phyloP scores from a whole-genome alignment of 2,888 invertebrate genomes.

The Matsumyia berberina region DNA sequence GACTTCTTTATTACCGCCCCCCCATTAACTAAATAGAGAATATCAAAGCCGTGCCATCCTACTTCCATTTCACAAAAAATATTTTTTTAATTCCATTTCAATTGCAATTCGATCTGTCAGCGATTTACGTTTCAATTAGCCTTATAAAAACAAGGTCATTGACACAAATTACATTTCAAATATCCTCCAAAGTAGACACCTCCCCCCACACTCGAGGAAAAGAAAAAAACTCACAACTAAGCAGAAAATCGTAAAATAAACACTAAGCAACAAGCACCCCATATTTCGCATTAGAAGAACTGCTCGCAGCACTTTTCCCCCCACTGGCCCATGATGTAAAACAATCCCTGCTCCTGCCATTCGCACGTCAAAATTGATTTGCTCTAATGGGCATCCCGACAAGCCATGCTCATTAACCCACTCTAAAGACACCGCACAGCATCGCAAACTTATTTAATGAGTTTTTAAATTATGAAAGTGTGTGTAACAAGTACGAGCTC shows the following conservation, averaged over 20 bases:
- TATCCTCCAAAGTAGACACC: neutral
- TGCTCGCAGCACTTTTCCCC: constrained; percentile 21
- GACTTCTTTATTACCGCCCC: too few relatives aligned
- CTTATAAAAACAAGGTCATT: too few relatives aligned
- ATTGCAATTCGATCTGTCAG: too few relatives aligned
- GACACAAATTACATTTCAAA: too few relatives aligned
- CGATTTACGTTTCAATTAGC: too few relatives aligned
- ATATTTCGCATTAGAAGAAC: neutral
- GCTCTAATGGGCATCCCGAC: constrained; percentile 57
- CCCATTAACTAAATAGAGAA: too few relatives aligned
- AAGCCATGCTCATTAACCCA: constrained; percentile 59
- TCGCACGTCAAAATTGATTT: constrained; percentile 67
- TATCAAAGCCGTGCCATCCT: too few relatives aligned
- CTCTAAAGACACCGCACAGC: constrained; percentile 4
- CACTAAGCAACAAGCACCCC: constrained; percentile 19
- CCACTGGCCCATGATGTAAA: constrained; percentile 12
- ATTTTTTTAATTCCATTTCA: too few relatives aligned
- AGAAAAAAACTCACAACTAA: neutral
- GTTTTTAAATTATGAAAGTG: constrained; percentile 60
- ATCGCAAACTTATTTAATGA: constrained; percentile 56
- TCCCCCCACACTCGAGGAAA: neutral
- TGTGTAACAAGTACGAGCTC: constrained; percentile 49
- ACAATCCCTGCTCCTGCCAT: constrained; percentile 48
- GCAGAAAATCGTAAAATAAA: neutral
- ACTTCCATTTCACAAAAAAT: too few relatives aligned